phyloP scores from a whole-genome alignment of 2,888 invertebrate species.

The Seira musarum region DNA sequence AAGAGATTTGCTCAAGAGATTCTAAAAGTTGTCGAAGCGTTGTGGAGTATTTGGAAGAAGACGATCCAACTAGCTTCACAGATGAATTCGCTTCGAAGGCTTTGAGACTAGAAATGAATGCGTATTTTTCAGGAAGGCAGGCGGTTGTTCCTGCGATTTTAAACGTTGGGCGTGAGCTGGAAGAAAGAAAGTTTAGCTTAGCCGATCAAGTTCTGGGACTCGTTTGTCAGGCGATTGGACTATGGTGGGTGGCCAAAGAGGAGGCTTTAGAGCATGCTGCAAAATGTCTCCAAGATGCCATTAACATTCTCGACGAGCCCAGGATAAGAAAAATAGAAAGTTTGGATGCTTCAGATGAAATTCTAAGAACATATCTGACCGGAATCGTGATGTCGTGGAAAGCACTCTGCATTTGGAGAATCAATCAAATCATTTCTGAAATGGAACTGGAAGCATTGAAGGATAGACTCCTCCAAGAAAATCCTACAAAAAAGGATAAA shows the following conservation, averaged over 20 bases:
- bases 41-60: conserved; percentile 47
- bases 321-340: not conserved
- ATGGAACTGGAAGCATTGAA: conserved; percentile 36
- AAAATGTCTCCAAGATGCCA: conserved; percentile 16
- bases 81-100: conserved; percentile 33
- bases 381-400: conserved; percentile 30
- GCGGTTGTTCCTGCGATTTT: conserved; percentile 40
- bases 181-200: conserved; percentile 16
- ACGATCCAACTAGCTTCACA: conserved; percentile 28
- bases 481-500: conserved; percentile 53
- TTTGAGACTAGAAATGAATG: conserved; percentile 48
- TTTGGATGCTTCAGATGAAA: not conserved
- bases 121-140: conserved; percentile 53
- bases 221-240: conserved; percentile 34
- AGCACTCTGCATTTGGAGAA: conserved; percentile 27
- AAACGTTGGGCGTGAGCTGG: conserved; percentile 29
- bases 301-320: not conserved
- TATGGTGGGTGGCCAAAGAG: conserved; percentile 36
- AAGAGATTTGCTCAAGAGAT: conserved; percentile 30
- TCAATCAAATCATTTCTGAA: conserved; percentile 33
- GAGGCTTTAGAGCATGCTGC: conserved; percentile 17
- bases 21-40: conserved; percentile 11
- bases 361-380: conserved; percentile 24
- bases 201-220: conserved; percentile 45
- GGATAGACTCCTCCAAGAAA: conserved; percentile 30